Base-by-base conservation (phyloP, 2,797 vertebrate genomes). In the Eulemur rubriventer region DNA sequence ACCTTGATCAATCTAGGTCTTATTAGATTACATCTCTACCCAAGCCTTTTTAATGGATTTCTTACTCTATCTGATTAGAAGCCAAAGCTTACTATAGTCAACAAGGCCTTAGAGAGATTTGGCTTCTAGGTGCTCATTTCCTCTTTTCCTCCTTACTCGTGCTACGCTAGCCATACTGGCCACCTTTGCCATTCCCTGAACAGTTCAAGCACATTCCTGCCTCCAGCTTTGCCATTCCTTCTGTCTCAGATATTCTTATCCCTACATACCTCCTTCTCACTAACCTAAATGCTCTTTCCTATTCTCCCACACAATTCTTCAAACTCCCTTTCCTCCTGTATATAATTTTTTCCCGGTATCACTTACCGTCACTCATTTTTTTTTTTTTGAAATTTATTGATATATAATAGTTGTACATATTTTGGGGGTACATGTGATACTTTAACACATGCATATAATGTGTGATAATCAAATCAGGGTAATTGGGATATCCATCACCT, bases 131-230 rank as follows among this genome's bases (percentile, higher is more conserved):
- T 81, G 2, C n/a, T 63, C 12, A 28, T 24, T 18, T 28, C 8
- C 26, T 43, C 57, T 11, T 52, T 46, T 17, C 24, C 2, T 1
- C 1, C 12, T 76, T 30, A 1, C 12, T 65, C 6, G 6, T 18
- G 20, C 13, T 63, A 6, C 1, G 17, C 0, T 20, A 55, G 13
- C 20, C 50, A 5, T 0, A 0, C 7, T 1, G 8, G 16, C 4
- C 14, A 18, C 7, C 17, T 55, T 67, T 28, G 6, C 12, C 61
- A 0, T n/a, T 72, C 20, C 26, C 14, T 57, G 5, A 8, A 35
- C 16, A 1, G 65, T n/a, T 46, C 33, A 9, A 69, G 14, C 18
- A 33, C 30, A 3, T 24, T 14, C 13, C 18, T 82, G 38, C 16
- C 7, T 91, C n/a, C 33, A 1, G n/a, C 2, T 35, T 79, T n/a